Percentiles rank a stretch among this genome's conserved stretches.
phyloP scores from a whole-genome alignment of 92 coral and sea anemone genomes.

The Pocillopora grandis region DNA sequence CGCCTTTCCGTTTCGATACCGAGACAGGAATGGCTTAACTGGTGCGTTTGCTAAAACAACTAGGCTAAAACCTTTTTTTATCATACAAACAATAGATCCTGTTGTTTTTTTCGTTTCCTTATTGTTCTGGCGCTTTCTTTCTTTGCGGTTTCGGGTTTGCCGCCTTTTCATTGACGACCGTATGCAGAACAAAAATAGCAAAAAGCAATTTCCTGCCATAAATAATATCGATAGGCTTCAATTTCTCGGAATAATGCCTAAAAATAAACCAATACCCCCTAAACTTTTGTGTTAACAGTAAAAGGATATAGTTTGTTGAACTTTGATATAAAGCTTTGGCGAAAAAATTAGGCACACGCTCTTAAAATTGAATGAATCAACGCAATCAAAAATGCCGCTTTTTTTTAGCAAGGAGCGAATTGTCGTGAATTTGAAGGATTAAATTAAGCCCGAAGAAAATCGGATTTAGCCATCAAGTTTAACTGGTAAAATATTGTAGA shows the following conservation, averaged over 20 bases:
- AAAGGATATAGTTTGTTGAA: too few species aligned
- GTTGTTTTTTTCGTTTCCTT: conserved; percentile 7
- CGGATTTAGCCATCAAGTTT: background rate
- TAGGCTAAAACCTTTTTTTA: conserved; percentile 3
- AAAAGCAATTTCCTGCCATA: background rate
- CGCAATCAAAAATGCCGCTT: background rate
- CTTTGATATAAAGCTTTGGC: too few species aligned
- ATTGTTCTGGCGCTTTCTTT: conserved; percentile 14
- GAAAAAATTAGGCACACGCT: too few species aligned
- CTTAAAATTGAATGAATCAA: background rate
- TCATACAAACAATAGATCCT: conserved; percentile 2
- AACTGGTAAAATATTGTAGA: background rate
- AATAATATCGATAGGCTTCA: background rate
- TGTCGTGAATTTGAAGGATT: background rate
- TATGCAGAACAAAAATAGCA: background rate
- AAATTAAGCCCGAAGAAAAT: background rate
- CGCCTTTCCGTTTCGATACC: background rate
- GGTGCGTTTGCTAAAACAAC: conserved; percentile 13
- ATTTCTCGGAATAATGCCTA: background rate
- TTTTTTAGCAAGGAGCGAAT: background rate
- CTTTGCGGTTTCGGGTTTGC: conserved; percentile 14
- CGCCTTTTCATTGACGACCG: background rate
- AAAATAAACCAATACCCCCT: too few species aligned
- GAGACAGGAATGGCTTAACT: background rate
- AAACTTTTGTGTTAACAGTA: too few species aligned